Percentiles rank a stretch among this genome's conserved stretches.
Conservation (phyloP, 2,888 invertebrate genomes). For the Catotricha subobsoleta region DNA sequence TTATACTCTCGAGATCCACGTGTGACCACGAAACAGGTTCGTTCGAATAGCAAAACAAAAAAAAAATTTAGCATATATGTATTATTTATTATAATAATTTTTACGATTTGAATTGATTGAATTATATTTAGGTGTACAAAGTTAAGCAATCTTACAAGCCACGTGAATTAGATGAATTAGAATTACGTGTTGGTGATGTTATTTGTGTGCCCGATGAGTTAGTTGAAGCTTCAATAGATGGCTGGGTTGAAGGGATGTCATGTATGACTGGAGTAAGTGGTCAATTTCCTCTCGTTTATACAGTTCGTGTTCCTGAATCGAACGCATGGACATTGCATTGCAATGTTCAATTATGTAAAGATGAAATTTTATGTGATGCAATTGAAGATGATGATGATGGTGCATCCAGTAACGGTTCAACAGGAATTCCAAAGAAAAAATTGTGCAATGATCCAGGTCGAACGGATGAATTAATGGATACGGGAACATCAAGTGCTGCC, state of each 20-base stretch:
- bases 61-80: no score
- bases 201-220: constrained; percentile 64
- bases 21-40: constrained; percentile 52
- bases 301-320: constrained; percentile 67
- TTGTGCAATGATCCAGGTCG: no score
- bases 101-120: neutral
- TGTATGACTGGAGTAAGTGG: constrained; percentile 54
- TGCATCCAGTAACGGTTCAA: no score
- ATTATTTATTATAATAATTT: neutral
- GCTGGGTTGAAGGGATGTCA: constrained; percentile 74
- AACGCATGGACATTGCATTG: constrained; percentile 83
- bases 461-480: no score
- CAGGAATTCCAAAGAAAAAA: no score
- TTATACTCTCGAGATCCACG: constrained; percentile 72
- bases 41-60: no score
- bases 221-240: constrained; percentile 54
- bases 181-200: constrained; percentile 69
- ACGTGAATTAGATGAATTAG: constrained; percentile 64
- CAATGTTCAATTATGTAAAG: constrained; percentile 35
- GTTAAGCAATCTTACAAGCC: constrained; percentile 63
- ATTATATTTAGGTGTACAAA: constrained; percentile 42
- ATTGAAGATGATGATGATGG: no score
- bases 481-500: no score
- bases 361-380: no score
- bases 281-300: constrained; percentile 64